phyloP scores from a whole-genome alignment of 2,113 vertebrate genomes.

The Psephotus haematonotus region DNA sequence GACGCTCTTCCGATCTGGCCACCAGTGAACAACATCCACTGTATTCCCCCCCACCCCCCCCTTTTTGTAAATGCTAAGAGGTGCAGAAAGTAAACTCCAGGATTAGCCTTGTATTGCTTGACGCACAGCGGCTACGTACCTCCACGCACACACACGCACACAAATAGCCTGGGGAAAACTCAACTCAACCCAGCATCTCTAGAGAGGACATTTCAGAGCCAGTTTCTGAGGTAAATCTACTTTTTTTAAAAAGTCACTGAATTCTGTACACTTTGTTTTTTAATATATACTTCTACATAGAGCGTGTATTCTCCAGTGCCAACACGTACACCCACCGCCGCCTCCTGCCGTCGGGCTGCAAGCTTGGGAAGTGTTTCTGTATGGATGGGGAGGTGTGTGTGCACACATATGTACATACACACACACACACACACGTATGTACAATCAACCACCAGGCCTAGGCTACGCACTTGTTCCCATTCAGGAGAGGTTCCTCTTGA shows the following conservation, averaged over 20 bases:
- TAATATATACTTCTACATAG: conserved; percentile 58
- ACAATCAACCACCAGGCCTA: background rate
- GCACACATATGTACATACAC: background rate
- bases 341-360: conserved; percentile 8
- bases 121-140: conserved; percentile 48
- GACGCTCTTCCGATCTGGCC: too few relatives aligned
- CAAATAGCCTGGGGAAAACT: background rate
- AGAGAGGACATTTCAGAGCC: conserved; percentile 69
- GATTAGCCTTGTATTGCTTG: conserved; percentile 72
- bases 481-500: background rate
- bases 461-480: background rate
- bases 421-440: background rate
- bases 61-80: background rate
- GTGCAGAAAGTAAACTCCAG: conserved; percentile 8
- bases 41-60: too few relatives aligned
- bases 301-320: conserved; percentile 61
- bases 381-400: background rate
- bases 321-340: background rate
- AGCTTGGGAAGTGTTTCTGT: background rate
- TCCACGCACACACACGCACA: conserved; percentile 33
- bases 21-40: too few relatives aligned
- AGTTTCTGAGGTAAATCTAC: conserved; percentile 89
- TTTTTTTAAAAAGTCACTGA: conserved; percentile 61
- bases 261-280: conserved; percentile 68
- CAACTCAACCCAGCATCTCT: conserved; percentile 38